Base-by-base conservation (phyloP, 1,140 invertebrate species). In the Apis laboriosa region DNA sequence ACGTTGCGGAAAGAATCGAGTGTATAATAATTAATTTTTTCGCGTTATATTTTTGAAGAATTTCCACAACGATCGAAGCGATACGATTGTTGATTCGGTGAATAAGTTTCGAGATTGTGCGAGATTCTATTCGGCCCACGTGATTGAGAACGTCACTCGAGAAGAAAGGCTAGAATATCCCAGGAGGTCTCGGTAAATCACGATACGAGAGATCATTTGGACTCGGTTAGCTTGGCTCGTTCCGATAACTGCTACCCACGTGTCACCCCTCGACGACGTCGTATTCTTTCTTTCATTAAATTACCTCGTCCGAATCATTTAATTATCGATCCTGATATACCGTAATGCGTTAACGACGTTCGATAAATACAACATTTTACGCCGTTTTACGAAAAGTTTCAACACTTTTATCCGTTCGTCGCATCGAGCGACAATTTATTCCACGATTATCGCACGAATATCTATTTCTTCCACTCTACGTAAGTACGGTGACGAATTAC, bases 171-270 rank as follows among this genome's bases (percentile, higher is more conserved):
- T 77, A 55, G 73, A 80, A 63, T 24, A 58, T 43, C 49, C 63
- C 75, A 77, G 83, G 71, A 85, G 83, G 86, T 83, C 83, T 19
- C 64, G 66, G 72, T 88, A 88, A 88, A 88, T 88, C 87, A 85
- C 84, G 86, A 88, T 88, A 88, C 77, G 58, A 64, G 83, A 68
- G 70, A 86, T 86, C 86, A 84, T 84, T 83, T 83, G 49, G 68
- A 78, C 79, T 85, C 64, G 58, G 53, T 83, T 73, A 68, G 68
- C 86, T 72, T 70, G 67, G 66, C 72, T 76, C 49, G 77, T 34
- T 60, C 64, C 79, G 87, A 88, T 88, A 88, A 83, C 64, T 73
- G 51, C 86, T 76, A 58, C 67, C 83, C 76, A 85, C 86, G 63
- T 87, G 77, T 88, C 64, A 82, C 28, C 55, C 72, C 60, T 56